Conservation (phyloP, 2,888 invertebrate genomes). For the Catocala sponsa region DNA sequence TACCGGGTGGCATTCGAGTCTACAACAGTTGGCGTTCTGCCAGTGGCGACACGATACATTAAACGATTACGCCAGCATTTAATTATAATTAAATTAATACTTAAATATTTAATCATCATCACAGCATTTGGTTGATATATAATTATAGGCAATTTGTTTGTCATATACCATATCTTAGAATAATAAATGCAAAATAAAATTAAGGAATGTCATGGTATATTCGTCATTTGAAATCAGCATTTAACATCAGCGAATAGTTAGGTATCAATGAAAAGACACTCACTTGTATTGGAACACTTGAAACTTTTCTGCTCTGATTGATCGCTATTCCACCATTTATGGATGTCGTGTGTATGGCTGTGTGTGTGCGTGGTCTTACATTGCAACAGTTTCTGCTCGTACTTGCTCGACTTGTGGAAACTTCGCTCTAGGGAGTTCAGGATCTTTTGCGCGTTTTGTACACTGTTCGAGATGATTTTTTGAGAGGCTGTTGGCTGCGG, state of each 20-base stretch:
- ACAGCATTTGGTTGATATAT: too few species aligned
- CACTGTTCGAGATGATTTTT: slow-evolving; percentile 66
- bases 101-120: too few species aligned
- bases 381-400: slow-evolving; percentile 66
- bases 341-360: slow-evolving; percentile 59
- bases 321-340: slow-evolving; percentile 64
- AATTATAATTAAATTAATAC: too few species aligned
- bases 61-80: too few species aligned
- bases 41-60: too few species aligned
- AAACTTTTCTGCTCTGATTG: slow-evolving; percentile 50
- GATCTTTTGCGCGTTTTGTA: slow-evolving; percentile 70
- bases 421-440: slow-evolving; percentile 69
- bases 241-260: background rate
- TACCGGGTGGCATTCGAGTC: too few species aligned
- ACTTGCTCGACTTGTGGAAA: slow-evolving; percentile 67
- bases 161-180: too few species aligned
- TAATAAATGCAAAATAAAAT: too few species aligned
- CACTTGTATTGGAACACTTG: slow-evolving; percentile 34
- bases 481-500: slow-evolving; percentile 48
- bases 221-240: too few species aligned
- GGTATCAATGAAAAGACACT: slow-evolving; percentile 2
- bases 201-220: too few species aligned
- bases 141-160: too few species aligned
- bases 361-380: slow-evolving; percentile 69
- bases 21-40: too few species aligned